A percentile compares a stretch with the other conserved stretches of the same genome.
These are phyloP conservation scores for Cantharis rufa DNA, from an alignment of 2,888 invertebrate genomes.

Conservation along the genomic window DNA sequence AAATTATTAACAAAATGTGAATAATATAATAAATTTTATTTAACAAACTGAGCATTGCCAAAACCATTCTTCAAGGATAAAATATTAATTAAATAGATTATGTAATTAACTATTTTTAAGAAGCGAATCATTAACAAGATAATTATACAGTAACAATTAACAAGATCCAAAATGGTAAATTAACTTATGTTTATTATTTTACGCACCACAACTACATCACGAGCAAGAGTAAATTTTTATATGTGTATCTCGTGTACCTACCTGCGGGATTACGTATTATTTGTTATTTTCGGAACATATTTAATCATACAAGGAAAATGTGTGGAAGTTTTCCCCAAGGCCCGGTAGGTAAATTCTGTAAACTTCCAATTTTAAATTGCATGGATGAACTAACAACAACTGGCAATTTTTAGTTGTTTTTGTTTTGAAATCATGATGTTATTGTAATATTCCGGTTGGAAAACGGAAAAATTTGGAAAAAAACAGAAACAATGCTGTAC, in stretches of 20 bases:
- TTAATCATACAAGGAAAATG: not conserved
- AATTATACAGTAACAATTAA: slow-evolving; percentile 1
- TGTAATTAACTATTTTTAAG: slow-evolving; percentile 5
- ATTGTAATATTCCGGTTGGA: no score
- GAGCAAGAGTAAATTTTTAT: not conserved
- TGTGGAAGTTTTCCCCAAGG: not conserved
- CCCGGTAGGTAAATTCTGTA: not conserved
- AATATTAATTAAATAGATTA: slow-evolving; percentile 5
- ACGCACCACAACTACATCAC: not conserved
- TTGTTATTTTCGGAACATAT: not conserved
- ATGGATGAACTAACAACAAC: not conserved
- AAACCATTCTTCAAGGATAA: slow-evolving; percentile 1
- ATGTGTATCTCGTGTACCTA: not conserved
- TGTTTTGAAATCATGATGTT: no score
- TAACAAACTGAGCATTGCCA: slow-evolving; percentile 1
- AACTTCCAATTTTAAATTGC: not conserved
- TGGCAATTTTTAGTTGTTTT: not conserved
- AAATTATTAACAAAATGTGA: slow-evolving; percentile 3
- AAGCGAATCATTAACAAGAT: slow-evolving; percentile 4
- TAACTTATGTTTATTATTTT: not conserved
- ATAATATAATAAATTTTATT: slow-evolving; percentile 1
- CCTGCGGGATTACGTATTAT: not conserved
- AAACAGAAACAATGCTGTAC: not conserved
- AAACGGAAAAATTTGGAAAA: not conserved
- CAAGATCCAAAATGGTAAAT: not conserved